A percentile compares a stretch with the other conserved stretches of the same genome.
phyloP scores from a whole-genome alignment of 2,888 invertebrate genomes.

The Mimachlamys varia region DNA sequence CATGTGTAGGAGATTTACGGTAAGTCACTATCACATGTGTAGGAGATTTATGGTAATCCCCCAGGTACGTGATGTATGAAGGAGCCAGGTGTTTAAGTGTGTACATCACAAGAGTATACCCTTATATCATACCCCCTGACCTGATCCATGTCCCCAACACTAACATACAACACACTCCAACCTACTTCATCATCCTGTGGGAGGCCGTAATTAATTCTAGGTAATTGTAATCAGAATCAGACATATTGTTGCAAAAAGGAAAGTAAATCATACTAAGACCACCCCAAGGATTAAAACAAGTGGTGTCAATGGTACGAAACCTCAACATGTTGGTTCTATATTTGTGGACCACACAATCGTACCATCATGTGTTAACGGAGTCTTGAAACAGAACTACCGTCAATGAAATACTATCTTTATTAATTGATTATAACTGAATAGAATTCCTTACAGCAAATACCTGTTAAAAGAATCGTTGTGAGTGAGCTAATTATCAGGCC shows the following conservation, averaged over 20 bases:
- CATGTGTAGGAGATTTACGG: too few species aligned
- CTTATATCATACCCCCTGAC: not conserved
- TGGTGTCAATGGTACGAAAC: not conserved
- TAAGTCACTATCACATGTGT: too few species aligned
- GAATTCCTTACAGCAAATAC: not conserved
- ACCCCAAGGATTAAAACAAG: conserved; percentile 20
- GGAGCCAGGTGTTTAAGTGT: conserved; percentile 24
- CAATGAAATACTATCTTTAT: not conserved
- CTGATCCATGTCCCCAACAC: not conserved
- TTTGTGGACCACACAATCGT: not conserved
- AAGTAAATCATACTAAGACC: conserved; percentile 7
- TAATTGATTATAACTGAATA: not conserved
- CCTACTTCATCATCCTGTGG: not conserved
- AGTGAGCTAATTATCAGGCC: not conserved
- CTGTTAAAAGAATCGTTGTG: not conserved
- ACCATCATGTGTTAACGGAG: not conserved
- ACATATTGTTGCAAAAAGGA: not conserved
- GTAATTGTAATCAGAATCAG: conserved; percentile 34
- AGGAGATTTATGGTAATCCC: not conserved
- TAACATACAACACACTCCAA: not conserved
- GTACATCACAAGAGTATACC: conserved; percentile 4
- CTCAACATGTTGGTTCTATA: not conserved
- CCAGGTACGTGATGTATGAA: not conserved
- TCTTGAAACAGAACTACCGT: not conserved
- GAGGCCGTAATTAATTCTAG: not conserved